These are phyloP conservation scores for Rhamphomyia laevipes DNA, from an alignment of 2,888 invertebrate species.

Conservation along the genomic window DNA sequence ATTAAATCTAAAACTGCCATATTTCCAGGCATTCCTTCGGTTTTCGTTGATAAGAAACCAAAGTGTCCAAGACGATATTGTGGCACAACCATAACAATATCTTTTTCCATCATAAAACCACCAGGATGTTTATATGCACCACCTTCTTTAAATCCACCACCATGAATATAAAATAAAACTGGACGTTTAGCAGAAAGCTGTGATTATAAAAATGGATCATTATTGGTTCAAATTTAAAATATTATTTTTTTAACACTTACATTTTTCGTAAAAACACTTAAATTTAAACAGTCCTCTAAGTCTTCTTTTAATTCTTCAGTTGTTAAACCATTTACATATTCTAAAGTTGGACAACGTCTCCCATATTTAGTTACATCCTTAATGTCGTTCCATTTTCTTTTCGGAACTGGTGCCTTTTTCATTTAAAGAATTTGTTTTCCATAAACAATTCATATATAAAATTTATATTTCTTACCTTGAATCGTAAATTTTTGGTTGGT, in stretches of 20 bases:
- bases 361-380: constrained; percentile 26
- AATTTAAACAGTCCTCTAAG: constrained; percentile 33
- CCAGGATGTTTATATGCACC: constrained; percentile 33
- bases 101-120: constrained; percentile 36
- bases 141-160: constrained; percentile 37
- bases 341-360: constrained; percentile 29
- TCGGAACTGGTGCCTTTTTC: constrained; percentile 25
- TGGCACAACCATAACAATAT: constrained; percentile 40
- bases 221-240: not conserved
- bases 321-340: constrained; percentile 17
- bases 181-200: constrained; percentile 28
- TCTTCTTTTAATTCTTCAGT: constrained; percentile 18
- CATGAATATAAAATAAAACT: constrained; percentile 39
- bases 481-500: constrained; percentile 24
- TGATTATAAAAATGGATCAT: not conserved
- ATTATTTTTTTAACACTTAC: constrained; percentile 20
- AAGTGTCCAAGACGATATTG: constrained; percentile 42
- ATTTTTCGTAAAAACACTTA: constrained; percentile 33
- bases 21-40: constrained; percentile 42
- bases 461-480: constrained; percentile 21
- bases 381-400: constrained; percentile 26
- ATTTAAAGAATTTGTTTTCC: not conserved
- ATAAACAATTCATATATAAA: not conserved
- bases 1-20: constrained; percentile 41
- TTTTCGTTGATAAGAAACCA: constrained; percentile 41